Base-by-base conservation (phyloP, 2,888 invertebrate genomes). In the Petrophora chlorosata region DNA sequence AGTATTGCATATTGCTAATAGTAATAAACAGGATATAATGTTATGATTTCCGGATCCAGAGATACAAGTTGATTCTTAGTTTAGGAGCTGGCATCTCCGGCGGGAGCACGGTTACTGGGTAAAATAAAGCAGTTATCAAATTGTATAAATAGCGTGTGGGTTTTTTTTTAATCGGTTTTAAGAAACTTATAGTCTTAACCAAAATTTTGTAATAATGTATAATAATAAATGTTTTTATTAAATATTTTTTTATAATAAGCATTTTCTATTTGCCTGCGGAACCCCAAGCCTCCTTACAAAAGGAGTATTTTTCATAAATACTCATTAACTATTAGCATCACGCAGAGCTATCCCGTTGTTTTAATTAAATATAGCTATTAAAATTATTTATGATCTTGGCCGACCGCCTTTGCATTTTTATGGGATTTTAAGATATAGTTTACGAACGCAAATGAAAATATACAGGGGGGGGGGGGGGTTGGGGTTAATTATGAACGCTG, bases 351-450 rank as follows among this genome's bases (percentile, higher is more conserved):
- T 71, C 69, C 67, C 67, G 65, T 64, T 63, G 70, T 59, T 60
- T 76, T 82, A 81, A 84, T 84, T 76, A 76, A 85, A 86, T 83
- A 81, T 74, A 77, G 76, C 73, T 78, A 79, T 87, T 86, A 85
- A 87, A 80, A 83, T 83, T 86, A 85, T 88, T 88, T 88, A 87
- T 85, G 79, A 73, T 74, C 55, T 51, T 63, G 65, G 61, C 65
- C 65, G 70, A 66, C 71, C 68, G 70, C 73, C 62, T 79, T 69
- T 79, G 86, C 82, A 83, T 87, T 86, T 87, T 86, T 82, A 87
- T 85, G 75, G 73, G 71, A 64, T 71, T 80, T 79, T 72, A 74
- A 57, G 51, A 59, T 53, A 55, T 53, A 45, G 52, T 56, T 58
- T 57, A 49, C 36, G 48, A 14, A 45, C 30, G 34, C 40, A 26